phyloP scores from a whole-genome alignment of 2,888 invertebrate species.

The Drosophila mimetica region DNA sequence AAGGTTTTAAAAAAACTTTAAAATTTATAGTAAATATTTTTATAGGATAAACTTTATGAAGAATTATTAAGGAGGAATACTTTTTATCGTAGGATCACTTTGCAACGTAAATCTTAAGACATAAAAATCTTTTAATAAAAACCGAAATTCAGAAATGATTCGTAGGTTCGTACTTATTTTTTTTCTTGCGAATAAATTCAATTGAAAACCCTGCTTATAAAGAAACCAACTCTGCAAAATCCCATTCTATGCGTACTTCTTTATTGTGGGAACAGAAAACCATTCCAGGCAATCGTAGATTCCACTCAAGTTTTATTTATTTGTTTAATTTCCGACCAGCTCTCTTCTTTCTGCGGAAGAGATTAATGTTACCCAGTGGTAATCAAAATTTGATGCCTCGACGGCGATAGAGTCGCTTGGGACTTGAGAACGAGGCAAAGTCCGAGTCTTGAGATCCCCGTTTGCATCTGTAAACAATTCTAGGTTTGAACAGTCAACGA shows the following conservation, averaged over 20 bases:
- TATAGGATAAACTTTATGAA: too few relatives aligned
- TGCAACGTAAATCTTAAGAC: too few relatives aligned
- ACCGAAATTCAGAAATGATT: too few relatives aligned
- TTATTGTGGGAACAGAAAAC: constrained; percentile 5
- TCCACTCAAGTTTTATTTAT: constrained; percentile 35
- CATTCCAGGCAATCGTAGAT: constrained; percentile 6
- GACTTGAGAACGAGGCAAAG: constrained; percentile 1
- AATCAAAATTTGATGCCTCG: constrained; percentile 43
- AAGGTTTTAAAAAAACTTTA: too few relatives aligned
- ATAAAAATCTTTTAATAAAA: too few relatives aligned
- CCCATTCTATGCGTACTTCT: background rate
- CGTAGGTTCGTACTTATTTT: too few relatives aligned
- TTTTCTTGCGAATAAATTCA: too few relatives aligned
- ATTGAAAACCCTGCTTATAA: background rate
- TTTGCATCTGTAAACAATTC: constrained; percentile 32
- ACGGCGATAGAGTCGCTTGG: constrained; percentile 24
- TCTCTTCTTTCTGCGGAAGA: constrained; percentile 17
- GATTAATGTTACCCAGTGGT: constrained; percentile 36
- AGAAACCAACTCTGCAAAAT: background rate
- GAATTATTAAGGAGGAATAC: too few relatives aligned
- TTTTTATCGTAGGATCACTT: too few relatives aligned
- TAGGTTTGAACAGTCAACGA: constrained; percentile 33
- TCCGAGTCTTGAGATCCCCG: background rate
- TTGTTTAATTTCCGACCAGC: constrained; percentile 35
- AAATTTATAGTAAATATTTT: too few relatives aligned